These are phyloP conservation scores for Tineola bisselliella DNA, from an alignment of 2,888 invertebrate genomes.

Conservation along the genomic window DNA sequence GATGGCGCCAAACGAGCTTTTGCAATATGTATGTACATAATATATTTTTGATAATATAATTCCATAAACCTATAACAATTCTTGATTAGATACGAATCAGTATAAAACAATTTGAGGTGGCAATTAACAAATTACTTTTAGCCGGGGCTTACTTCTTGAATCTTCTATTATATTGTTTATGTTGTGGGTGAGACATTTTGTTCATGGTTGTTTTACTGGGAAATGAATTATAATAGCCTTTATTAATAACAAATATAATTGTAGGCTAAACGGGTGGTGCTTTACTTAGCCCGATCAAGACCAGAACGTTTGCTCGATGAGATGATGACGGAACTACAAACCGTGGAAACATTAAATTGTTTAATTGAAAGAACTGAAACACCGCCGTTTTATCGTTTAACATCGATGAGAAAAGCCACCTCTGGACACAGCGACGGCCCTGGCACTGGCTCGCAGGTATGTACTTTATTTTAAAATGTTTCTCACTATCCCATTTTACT, in stretches of 20 bases:
- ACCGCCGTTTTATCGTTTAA: conserved; percentile 96
- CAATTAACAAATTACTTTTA: too few relatives aligned
- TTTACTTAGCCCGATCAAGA: conserved; percentile 91
- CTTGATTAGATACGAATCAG: too few relatives aligned
- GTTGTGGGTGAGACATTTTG: not conserved
- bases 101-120: too few relatives aligned
- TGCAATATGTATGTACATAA: conserved; percentile 82
- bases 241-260: not conserved
- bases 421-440: conserved; percentile 68
- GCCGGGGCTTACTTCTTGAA: too few relatives aligned
- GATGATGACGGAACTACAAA: conserved; percentile 96
- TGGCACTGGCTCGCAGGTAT: conserved; percentile 54
- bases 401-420: conserved; percentile 89
- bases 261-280: conserved; percentile 93
- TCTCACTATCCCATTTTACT: too few relatives aligned
- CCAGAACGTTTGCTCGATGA: conserved; percentile 95
- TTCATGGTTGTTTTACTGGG: not conserved
- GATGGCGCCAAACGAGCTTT: conserved; percentile 94
- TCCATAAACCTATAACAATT: too few relatives aligned
- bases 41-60: not conserved
- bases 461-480: not conserved
- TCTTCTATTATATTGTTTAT: too few relatives aligned
- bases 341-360: conserved; percentile 95
- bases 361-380: conserved; percentile 97
- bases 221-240: not conserved